Evolutionary conservation across 2,113 vertebrate genomes (phyloP).

Genomic region (Pelobates fuscus): DNA sequence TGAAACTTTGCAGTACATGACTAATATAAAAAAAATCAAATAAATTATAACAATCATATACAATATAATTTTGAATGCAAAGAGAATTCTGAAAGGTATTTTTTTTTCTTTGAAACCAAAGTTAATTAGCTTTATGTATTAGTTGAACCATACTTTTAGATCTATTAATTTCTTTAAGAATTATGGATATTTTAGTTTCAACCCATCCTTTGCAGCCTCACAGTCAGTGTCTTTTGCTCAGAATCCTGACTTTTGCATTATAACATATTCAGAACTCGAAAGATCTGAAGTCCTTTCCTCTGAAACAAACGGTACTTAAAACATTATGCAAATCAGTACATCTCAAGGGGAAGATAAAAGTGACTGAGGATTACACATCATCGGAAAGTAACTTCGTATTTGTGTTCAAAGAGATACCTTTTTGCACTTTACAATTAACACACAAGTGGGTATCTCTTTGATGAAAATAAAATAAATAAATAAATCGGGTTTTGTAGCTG

Average conservation of each 20-base stretch:
- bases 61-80: background rate
- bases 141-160: conserved; percentile 13
- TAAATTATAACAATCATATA: background rate
- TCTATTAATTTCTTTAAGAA: conserved; percentile 26
- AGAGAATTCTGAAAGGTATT: background rate
- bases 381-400: conserved; percentile 49
- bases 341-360: conserved; percentile 63
- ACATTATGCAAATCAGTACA: conserved; percentile 60
- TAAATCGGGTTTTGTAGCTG: conserved; percentile 47
- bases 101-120: background rate
- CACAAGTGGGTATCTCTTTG: conserved; percentile 52
- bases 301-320: conserved; percentile 56
- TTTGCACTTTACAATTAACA: conserved; percentile 58
- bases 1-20: background rate
- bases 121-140: conserved; percentile 13
- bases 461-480: conserved; percentile 40
- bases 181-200: conserved; percentile 52
- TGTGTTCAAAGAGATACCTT: conserved; percentile 54
- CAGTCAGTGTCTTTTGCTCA: conserved; percentile 54
- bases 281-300: conserved; percentile 47
- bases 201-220: conserved; percentile 56
- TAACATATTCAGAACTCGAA: conserved; percentile 54
- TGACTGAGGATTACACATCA: conserved; percentile 47
- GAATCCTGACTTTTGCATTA: conserved; percentile 49
- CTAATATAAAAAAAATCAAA: conserved; percentile 19